Base-by-base conservation (phyloP, 2,113 vertebrate species). In the Chionomys nivalis region DNA sequence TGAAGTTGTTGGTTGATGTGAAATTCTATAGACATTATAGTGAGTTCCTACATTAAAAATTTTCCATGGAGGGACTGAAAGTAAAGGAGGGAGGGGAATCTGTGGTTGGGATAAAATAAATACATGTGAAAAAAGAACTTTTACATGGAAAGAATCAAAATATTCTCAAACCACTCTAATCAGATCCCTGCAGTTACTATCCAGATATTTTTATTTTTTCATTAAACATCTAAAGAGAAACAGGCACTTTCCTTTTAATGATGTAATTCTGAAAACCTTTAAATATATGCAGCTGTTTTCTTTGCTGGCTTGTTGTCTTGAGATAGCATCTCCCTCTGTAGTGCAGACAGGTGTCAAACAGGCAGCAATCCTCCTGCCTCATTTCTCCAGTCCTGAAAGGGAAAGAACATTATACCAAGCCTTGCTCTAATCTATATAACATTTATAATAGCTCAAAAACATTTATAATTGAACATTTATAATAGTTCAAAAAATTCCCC, bases 161-260 rank as follows among this genome's bases (percentile, higher is more conserved):
- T 58, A 42, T 88, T 68, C 70, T 95, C 65, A 33, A 94, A 72
- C 14, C 21, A 72, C 6, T 52, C 73, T 93, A 93, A 90, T 75
- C n/a, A 36, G 5, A 66, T 91, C 89, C 44, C 42, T 77, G 7
- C 7, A 92, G 72, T 58, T 68, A 85, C 58, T 47, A 85, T 63
- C 14, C 76, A 92, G 7, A 92, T 86, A 58, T 70, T 89, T 93
- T 52, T 68, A 89, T 86, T 94, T 95, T 33, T 88, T 47, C 90
- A n/a, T 4, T 55, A 73, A 13, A 92, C 61, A 85, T 47, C 47
- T 76, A 70, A 93, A 96, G 52, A 81, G 47, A 1, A 7, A 66
- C 10, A 70, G 11, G 4, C 8, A 83, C 5, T 90, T 81, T 0
- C 26, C 44, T 91, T 52, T 85, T 73, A 52, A 82, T 39, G 4